These are phyloP conservation scores for Rhizomys pruinosus DNA, from an alignment of 2,113 vertebrate species.

Conservation along the genomic window DNA sequence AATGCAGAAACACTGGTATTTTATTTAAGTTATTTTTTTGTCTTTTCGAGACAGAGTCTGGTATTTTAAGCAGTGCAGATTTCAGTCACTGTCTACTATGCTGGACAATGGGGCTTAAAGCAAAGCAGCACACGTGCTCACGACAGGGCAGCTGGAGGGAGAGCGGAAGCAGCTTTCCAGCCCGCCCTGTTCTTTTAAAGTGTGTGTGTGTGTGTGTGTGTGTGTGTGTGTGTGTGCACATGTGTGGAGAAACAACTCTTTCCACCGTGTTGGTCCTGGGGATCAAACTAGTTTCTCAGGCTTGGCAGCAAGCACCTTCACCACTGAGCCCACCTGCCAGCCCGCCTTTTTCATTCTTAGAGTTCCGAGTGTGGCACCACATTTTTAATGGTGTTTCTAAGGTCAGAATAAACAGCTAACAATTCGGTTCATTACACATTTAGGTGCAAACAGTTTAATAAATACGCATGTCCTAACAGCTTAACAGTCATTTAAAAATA, in stretches of 20 bases:
- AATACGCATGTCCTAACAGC: neutral
- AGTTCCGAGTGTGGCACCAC: neutral
- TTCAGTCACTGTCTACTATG: neutral
- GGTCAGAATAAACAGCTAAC: constrained; percentile 53
- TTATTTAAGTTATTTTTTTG: no score
- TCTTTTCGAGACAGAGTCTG: no score
- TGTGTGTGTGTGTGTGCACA: no score
- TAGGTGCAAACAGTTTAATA: constrained; percentile 27
- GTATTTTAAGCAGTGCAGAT: neutral
- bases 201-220: neutral
- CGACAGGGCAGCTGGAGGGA: neutral
- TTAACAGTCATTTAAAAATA: constrained; percentile 44
- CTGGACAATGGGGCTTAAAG: constrained; percentile 15
- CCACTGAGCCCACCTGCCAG: neutral
- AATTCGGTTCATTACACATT: constrained; percentile 8
- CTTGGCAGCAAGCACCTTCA: neutral
- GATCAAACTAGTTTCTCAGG: neutral
- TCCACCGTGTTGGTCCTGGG: neutral
- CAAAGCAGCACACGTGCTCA: neutral
- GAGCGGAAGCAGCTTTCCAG: neutral
- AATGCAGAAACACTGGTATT: neutral
- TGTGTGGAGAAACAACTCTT: neutral
- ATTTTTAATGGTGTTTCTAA: constrained; percentile 9
- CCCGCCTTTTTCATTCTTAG: neutral
- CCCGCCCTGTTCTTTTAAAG: neutral